phyloP scores from a whole-genome alignment of 2,797 vertebrate species.

The Odontamblyopus rebecca region DNA sequence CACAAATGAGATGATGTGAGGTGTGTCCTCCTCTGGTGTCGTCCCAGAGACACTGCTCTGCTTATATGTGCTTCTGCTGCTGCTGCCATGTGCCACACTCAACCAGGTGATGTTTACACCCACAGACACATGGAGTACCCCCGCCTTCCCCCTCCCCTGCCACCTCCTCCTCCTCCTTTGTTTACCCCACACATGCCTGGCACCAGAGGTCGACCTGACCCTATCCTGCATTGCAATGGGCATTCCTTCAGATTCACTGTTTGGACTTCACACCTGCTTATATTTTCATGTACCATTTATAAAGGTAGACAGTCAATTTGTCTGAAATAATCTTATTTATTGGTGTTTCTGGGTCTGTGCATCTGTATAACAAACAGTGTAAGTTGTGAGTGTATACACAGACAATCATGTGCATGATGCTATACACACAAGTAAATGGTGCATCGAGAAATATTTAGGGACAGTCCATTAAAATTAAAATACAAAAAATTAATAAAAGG shows the following conservation, averaged over 20 bases:
- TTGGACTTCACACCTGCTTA: not conserved
- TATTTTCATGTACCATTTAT: conserved; percentile 12
- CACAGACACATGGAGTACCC: conserved; percentile 48
- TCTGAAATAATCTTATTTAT: conserved; percentile 12
- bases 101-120: conserved; percentile 67
- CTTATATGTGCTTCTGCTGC: conserved; percentile 60
- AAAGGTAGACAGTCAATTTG: not conserved
- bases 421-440: not conserved
- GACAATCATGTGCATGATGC: not conserved
- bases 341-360: conserved; percentile 11
- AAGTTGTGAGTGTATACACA: conserved; percentile 46
- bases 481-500: too few relatives aligned
- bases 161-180: conserved; percentile 20
- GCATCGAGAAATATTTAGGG: too few relatives aligned
- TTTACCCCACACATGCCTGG: conserved; percentile 66
- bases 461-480: too few relatives aligned
- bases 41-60: conserved; percentile 36
- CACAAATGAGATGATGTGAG: conserved; percentile 18
- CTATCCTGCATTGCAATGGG: conserved; percentile 7
- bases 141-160: conserved; percentile 10
- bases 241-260: conserved; percentile 9
- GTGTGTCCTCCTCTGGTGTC: conserved; percentile 41
- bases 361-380: conserved; percentile 31
- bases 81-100: conserved; percentile 22
- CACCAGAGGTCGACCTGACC: conserved; percentile 57